Evolutionary conservation across 53 echinoderm and acorn worm genomes (phyloP), one percentile per base, ranked within the genome.

Genomic region (Temnopleurus reevesii): DNA sequence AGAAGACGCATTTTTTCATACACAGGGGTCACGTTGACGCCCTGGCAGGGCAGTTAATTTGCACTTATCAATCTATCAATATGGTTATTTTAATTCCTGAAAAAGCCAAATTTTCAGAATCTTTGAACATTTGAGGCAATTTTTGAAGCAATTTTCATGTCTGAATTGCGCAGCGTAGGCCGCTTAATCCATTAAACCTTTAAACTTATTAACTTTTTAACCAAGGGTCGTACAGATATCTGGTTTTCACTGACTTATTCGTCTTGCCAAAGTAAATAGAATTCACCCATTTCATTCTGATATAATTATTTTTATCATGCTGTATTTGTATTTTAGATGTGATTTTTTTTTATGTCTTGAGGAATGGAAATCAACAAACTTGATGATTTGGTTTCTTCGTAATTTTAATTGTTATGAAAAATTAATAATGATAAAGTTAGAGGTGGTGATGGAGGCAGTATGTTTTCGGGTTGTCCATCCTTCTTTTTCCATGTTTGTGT

Each of bases 181-280:
- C 53, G 88, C 31, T 87, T 66, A 87, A 65, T 53, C 88, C 71
- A 12, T 66, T 87, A 87, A 87, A 65, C 88, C 65, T 87, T 87
- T 87, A 87, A 87, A 87, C 88, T 86, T 87, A 87, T 87, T 87
- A 87, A 87, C 88, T 87, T 87, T 66, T 64, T 30, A 87, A 87
- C 51, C 65, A 30, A 34, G 47, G 30, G n/a, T 27, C 27, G 30
- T 87, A 34, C 12, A 35, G 71, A 46, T 4, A 46, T 87, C 88
- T 87, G 46, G 88, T 87, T 87, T 87, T 87, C 88, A 44, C 46
- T 36, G n/a, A 51, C 15, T 51, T 51, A 51, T 8, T 51, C n/a
- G n/a, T n/a, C n/a, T n/a, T n/a, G n/a, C n/a, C n/a, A n/a, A n/a
- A n/a, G n/a, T n/a, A n/a, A n/a, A n/a, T n/a, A n/a, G n/a, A n/a